Evolutionary conservation across 2,113 vertebrate genomes (phyloP).

Genomic region (Elachura formosa): DNA sequence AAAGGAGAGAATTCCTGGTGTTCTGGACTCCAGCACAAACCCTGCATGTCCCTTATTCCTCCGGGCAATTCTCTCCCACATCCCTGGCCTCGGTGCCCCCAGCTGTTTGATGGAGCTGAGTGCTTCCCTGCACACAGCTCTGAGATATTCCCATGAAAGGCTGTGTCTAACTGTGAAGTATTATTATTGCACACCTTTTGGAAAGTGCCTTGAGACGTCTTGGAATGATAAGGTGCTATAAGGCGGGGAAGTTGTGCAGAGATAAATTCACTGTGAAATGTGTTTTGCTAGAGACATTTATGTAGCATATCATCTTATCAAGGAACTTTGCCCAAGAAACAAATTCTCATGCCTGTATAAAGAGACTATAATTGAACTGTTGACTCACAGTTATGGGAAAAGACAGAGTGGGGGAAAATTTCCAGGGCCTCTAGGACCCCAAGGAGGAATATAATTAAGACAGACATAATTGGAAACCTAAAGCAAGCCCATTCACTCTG

Average conservation of each 20-base stretch:
- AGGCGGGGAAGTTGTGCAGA: slow-evolving; percentile 61
- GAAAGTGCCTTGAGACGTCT: slow-evolving; percentile 64
- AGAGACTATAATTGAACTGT: slow-evolving; percentile 52
- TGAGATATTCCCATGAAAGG: slow-evolving; percentile 26
- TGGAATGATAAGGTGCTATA: slow-evolving; percentile 61
- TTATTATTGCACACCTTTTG: slow-evolving; percentile 66
- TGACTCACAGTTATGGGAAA: slow-evolving; percentile 52
- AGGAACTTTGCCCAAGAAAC: slow-evolving; percentile 63
- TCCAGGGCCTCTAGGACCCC: slow-evolving; percentile 21
- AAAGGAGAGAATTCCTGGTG: neutral
- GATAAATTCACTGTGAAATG: slow-evolving; percentile 68
- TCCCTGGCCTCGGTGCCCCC: neutral
- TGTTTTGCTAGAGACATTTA: slow-evolving; percentile 61
- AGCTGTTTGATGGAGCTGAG: slow-evolving; percentile 8
- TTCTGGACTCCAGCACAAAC: neutral
- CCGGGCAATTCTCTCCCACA: neutral
- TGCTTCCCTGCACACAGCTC: neutral
- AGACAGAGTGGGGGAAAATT: slow-evolving; percentile 32
- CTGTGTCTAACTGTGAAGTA: slow-evolving; percentile 53
- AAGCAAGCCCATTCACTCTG: neutral
- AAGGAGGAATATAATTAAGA: slow-evolving; percentile 59
- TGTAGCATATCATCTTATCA: slow-evolving; percentile 60
- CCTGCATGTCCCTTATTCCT: neutral
- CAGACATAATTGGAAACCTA: slow-evolving; percentile 47
- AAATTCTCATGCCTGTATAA: slow-evolving; percentile 49